A percentile compares a stretch with the other conserved stretches of the same genome.
These are phyloP conservation scores for Montipora efflorescens DNA, from an alignment of 64 coral and sea anemone genomes.

Conservation along the genomic window DNA sequence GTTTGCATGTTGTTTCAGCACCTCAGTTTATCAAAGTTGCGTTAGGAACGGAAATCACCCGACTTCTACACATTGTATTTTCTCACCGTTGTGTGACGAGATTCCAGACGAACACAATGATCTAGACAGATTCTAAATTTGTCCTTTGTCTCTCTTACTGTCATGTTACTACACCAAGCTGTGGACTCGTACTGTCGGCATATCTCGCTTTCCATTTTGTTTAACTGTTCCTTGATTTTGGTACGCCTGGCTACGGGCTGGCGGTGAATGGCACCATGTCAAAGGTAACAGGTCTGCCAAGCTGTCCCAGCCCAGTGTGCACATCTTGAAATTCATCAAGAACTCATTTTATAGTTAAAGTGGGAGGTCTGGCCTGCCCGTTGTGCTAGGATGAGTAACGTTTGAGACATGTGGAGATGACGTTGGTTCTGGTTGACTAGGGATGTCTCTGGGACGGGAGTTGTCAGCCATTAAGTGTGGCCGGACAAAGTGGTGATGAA, in stretches of 20 bases:
- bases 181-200: slow-evolving; percentile 56
- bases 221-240: slow-evolving; percentile 48
- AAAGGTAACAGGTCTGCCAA: slow-evolving; percentile 50
- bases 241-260: slow-evolving; percentile 42
- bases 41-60: too few relatives aligned
- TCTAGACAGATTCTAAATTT: slow-evolving; percentile 45
- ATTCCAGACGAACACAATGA: background rate
- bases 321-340: slow-evolving; percentile 59
- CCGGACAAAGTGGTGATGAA: slow-evolving; percentile 25
- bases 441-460: slow-evolving; percentile 8
- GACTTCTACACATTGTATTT: too few relatives aligned
- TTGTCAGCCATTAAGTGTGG: slow-evolving; percentile 7
- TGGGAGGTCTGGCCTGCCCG: slow-evolving; percentile 14
- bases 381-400: slow-evolving; percentile 35
- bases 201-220: slow-evolving; percentile 66
- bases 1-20: too few relatives aligned
- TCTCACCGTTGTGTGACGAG: too few relatives aligned
- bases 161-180: slow-evolving; percentile 50
- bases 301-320: slow-evolving; percentile 42
- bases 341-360: slow-evolving; percentile 35
- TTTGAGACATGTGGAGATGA: slow-evolving; percentile 36
- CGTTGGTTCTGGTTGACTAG: slow-evolving; percentile 41
- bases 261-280: slow-evolving; percentile 44
- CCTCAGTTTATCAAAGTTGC: too few relatives aligned
- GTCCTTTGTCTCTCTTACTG: slow-evolving; percentile 34